These are phyloP conservation scores for Peromyscus eremicus DNA, from an alignment of 2,797 vertebrate species.

Conservation along the genomic window DNA sequence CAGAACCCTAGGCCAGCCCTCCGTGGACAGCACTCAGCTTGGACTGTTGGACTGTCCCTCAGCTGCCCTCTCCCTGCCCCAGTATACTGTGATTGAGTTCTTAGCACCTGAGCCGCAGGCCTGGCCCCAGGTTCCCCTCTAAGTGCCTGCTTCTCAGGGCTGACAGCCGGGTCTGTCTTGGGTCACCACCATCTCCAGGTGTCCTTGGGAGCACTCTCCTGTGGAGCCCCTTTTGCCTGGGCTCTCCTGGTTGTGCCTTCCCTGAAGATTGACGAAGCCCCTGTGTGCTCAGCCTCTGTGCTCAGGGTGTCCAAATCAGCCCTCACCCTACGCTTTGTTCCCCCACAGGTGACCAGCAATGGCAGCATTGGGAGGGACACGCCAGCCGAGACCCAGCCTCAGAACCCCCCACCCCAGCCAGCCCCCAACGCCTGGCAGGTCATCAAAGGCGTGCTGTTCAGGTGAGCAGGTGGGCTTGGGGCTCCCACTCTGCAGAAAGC, in stretches of 20 bases:
- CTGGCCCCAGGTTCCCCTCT: background rate
- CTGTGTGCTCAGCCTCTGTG: background rate
- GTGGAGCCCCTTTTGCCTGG: background rate
- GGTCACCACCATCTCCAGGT: background rate
- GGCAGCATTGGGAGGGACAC: constrained; percentile 91
- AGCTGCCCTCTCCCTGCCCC: background rate
- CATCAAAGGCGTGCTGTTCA: constrained; percentile 97
- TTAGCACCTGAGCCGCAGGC: background rate
- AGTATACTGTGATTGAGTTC: background rate
- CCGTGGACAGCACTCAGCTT: background rate
- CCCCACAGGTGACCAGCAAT: constrained; percentile 93
- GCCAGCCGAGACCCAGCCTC: constrained; percentile 89
- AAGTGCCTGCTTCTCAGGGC: background rate
- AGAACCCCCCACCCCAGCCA: constrained; percentile 87
- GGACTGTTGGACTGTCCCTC: background rate
- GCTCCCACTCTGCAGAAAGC: background rate
- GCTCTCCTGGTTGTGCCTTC: background rate
- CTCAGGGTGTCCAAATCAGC: accelerated
- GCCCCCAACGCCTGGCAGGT: constrained; percentile 96
- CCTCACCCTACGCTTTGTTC: background rate
- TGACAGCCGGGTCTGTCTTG: background rate
- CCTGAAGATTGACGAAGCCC: accelerated
- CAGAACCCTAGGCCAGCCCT: background rate
- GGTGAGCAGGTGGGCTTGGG: constrained; percentile 86
- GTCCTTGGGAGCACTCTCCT: background rate